These are phyloP conservation scores for Trichogramma evanescens DNA, from an alignment of 2,888 invertebrate genomes.

Conservation along the genomic window DNA sequence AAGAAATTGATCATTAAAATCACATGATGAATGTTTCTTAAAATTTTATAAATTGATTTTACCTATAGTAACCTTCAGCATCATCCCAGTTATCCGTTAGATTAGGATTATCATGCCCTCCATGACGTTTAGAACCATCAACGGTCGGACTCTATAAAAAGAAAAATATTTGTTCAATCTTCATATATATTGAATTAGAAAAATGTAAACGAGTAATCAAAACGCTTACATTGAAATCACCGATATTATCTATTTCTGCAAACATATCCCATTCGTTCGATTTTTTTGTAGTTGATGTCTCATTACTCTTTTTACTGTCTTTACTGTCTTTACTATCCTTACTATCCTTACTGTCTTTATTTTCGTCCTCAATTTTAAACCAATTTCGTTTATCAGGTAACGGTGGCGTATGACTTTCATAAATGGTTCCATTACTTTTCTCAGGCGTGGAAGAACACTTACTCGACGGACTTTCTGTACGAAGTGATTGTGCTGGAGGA, in stretches of 20 bases:
- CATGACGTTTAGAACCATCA: conserved; percentile 50
- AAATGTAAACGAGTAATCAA: not conserved
- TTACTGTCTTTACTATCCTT: conserved; percentile 30
- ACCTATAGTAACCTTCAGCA: conserved; percentile 96
- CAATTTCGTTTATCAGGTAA: conserved; percentile 38
- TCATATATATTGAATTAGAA: not conserved
- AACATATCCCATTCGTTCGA: conserved; percentile 83
- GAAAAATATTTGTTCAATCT: conserved; percentile 14
- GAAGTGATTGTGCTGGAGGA: conserved; percentile 22
- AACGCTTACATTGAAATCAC: conserved; percentile 62
- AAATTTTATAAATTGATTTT: conserved; percentile 10
- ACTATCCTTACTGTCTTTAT: conserved; percentile 29
- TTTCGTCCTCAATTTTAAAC: conserved; percentile 4
- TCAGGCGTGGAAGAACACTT: conserved; percentile 33
- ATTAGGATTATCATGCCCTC: conserved; percentile 75
- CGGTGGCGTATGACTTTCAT: conserved; percentile 43
- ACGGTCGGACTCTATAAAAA: conserved; percentile 60
- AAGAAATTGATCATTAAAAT: not conserved
- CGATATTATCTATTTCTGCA: conserved; percentile 83
- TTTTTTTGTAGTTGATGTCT: conserved; percentile 47
- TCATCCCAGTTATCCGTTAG: conserved; percentile 99
- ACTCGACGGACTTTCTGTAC: conserved; percentile 23
- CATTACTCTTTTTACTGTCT: conserved; percentile 38
- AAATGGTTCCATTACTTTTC: conserved; percentile 38
- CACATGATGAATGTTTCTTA: not conserved